A percentile compares a stretch with the other conserved stretches of the same genome.
Conservation (phyloP, 1,140 invertebrate species). For the Teleopsis dalmanni region DNA sequence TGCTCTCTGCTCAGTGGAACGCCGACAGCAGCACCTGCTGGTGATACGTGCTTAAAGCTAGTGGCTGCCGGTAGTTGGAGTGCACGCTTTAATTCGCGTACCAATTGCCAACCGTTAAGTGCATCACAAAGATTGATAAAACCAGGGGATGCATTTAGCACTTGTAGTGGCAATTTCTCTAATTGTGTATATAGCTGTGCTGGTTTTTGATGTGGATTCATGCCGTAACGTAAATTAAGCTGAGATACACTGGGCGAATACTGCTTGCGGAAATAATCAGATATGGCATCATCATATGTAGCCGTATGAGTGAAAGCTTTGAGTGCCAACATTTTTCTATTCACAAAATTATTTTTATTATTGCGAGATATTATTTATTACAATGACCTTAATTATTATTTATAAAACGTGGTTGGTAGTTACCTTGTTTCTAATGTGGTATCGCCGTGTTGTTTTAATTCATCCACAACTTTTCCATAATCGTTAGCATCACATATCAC, state of each 20-base stretch:
- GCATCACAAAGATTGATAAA: conserved; percentile 98
- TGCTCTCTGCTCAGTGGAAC: conserved; percentile 63
- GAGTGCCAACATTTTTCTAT: conserved; percentile 65
- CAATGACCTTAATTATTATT: neutral
- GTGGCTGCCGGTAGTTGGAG: conserved; percentile 83
- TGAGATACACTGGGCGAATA: conserved; percentile 74
- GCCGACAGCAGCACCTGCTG: conserved; percentile 89
- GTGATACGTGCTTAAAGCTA: conserved; percentile 97
- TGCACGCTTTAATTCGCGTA: conserved; percentile 76
- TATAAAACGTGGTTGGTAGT: neutral
- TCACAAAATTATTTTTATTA: no score
- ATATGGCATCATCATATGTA: conserved; percentile 88
- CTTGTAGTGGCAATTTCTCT: conserved; percentile 74
- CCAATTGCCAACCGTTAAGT: conserved; percentile 94
- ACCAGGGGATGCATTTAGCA: conserved; percentile 84
- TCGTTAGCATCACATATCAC: conserved; percentile 89
- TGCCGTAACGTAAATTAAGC: conserved; percentile 81
- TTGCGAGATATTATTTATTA: no score
- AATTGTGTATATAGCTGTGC: conserved; percentile 85
- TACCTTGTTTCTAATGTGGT: conserved; percentile 70
- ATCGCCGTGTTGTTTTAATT: conserved; percentile 56
- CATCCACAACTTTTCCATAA: conserved; percentile 68
- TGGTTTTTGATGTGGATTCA: conserved; percentile 97
- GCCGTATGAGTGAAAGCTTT: conserved; percentile 96
- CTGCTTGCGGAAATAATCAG: conserved; percentile 90